Base-by-base conservation (phyloP, 1,140 invertebrate species). In the Drosophila cardini region DNA sequence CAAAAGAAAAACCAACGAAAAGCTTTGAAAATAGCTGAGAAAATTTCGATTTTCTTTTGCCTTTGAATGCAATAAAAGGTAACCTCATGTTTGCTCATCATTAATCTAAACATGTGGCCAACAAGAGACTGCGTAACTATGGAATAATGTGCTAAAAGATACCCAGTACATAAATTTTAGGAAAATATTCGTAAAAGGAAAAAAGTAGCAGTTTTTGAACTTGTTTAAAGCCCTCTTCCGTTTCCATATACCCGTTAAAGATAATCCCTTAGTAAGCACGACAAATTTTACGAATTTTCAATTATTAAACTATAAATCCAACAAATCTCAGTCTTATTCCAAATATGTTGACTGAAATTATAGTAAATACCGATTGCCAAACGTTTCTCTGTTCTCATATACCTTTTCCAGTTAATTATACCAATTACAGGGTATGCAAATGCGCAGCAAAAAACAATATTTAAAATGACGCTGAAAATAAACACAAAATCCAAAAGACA, bases 51-150 rank as follows among this genome's bases (percentile, higher is more conserved):
- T 75, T 71, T 64, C 34, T 26, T 18, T 36, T 46, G 55, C n/a
- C 9, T 57, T 61, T 53, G 5, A 75, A 61, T 78, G 60, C 67
- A 70, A 78, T 76, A 78, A 50, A 75, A 64, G 67, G 56, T 56
- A 36, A 50, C 61, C 40, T 46, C 55, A 69, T 40, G 18, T 71
- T 36, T 46, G 43, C 53, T 60, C 42, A 10, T 15, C 60, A 63
- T 64, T 61, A 43, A 56, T 50, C 61, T 76, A 76, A 78, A 78
- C 60, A 74, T 74, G 57, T 69, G 50, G 48, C 46, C 40, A 38
- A 50, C 58, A 75, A 10, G 10, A 56, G 64, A 56, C 40, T 21
- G 34, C 43, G 34, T 13, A 38, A 21, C n/a, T 9, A 2, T 2
- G 13, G 0, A 2, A 0, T 16, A 11, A 1, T 8, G 15, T 5